phyloP scores from a whole-genome alignment of 2,113 vertebrate species.

The Pagrus major region DNA sequence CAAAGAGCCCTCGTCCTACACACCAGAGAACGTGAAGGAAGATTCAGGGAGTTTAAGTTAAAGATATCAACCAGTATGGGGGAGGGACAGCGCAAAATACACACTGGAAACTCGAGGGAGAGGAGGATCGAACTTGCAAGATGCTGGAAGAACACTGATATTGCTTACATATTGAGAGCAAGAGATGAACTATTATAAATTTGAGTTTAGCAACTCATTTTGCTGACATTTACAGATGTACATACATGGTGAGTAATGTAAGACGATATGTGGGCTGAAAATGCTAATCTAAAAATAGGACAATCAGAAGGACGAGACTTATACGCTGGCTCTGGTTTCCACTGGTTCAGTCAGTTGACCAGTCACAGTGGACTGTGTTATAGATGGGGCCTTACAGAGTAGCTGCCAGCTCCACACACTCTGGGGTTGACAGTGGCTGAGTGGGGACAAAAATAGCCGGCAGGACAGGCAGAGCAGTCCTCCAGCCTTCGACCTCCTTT shows the following conservation, averaged over 20 bases:
- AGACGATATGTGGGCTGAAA: slow-evolving; percentile 60
- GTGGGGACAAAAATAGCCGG: slow-evolving; percentile 88
- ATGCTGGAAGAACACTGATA: slow-evolving; percentile 25
- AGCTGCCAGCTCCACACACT: slow-evolving; percentile 88
- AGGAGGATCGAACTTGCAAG: slow-evolving; percentile 40
- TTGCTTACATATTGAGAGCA: slow-evolving; percentile 15
- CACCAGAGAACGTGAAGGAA: slow-evolving; percentile 56
- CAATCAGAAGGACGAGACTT: slow-evolving; percentile 46
- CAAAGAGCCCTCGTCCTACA: slow-evolving; percentile 85
- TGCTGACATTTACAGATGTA: slow-evolving; percentile 63
- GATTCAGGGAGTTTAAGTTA: slow-evolving; percentile 57
- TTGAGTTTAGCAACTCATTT: slow-evolving; percentile 21
- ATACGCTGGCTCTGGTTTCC: slow-evolving; percentile 39
- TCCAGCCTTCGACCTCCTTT: slow-evolving; percentile 79
- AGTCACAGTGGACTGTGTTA: slow-evolving; percentile 55
- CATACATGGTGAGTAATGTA: slow-evolving; percentile 58
- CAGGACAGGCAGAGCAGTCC: slow-evolving; percentile 87
- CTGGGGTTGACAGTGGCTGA: slow-evolving; percentile 85
- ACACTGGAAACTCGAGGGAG: slow-evolving; percentile 31
- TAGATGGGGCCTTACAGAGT: slow-evolving; percentile 87
- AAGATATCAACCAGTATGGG: slow-evolving; percentile 65
- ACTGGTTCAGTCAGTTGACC: slow-evolving; percentile 35
- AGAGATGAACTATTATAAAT: slow-evolving; percentile 26
- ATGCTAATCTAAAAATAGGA: slow-evolving; percentile 66
- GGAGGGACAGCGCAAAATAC: slow-evolving; percentile 59